These are phyloP conservation scores for Cephalotes varians DNA, from an alignment of 2,888 invertebrate genomes.

Conservation along the genomic window DNA sequence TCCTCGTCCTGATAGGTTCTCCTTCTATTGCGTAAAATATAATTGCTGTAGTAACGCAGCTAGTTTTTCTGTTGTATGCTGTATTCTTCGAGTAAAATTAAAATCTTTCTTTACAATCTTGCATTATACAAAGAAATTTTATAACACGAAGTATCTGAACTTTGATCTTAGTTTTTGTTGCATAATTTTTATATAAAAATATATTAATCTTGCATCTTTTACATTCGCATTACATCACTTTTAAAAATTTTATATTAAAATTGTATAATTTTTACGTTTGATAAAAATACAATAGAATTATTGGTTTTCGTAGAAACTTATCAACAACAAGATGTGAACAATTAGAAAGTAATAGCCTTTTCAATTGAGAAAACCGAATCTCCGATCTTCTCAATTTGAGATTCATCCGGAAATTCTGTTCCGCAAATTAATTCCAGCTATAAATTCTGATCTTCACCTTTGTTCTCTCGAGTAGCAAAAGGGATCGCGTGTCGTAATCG, in stretches of 20 bases:
- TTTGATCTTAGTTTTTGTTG: not conserved
- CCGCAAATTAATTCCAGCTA: constrained; percentile 47
- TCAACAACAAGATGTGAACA: constrained; percentile 4
- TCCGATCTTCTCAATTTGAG: not conserved
- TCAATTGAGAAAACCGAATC: not conserved
- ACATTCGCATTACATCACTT: not conserved
- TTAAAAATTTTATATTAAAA: not conserved
- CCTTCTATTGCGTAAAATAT: not conserved
- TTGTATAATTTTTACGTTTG: not conserved
- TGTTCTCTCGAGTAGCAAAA: constrained; percentile 47
- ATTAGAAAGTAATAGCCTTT: not conserved
- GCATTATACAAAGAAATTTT: constrained; percentile 9
- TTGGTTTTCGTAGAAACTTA: not conserved
- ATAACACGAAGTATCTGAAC: not conserved
- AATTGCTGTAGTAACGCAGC: constrained; percentile 22
- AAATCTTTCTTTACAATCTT: not conserved
- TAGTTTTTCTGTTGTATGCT: constrained; percentile 1
- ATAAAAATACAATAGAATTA: not conserved
- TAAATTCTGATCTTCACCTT: constrained; percentile 59
- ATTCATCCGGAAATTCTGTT: constrained; percentile 37
- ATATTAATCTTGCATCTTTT: not conserved
- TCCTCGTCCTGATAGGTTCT: not conserved
- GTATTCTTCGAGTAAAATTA: not conserved
- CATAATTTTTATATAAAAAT: not conserved
- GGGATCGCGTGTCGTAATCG: constrained; percentile 47